Evolutionary conservation across 2,888 invertebrate species (phyloP), one percentile per base, ranked within the genome.

Genomic region (Neuroscelio doddi): DNA sequence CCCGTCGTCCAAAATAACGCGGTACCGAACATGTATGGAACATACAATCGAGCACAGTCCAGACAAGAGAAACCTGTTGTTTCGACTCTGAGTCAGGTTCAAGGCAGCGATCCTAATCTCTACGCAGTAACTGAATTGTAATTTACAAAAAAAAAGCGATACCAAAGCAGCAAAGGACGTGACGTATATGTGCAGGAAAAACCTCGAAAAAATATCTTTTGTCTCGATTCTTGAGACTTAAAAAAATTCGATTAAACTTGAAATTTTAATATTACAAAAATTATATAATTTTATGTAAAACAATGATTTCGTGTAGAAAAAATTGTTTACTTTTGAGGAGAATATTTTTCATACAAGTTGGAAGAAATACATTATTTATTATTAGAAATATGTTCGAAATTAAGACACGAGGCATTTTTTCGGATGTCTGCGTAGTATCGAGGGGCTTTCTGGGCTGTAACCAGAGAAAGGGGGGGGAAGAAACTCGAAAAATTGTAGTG

Each of bases 41-140:
- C 84, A 1, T 84, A 82, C 59, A 83, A 82, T 67, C 69, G 84
- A 3, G 75, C 81, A 24, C 82, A 82, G 15, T 73, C 73, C 10
- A 75, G 83, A 21, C 82, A 83, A 49, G 83, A 84, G 36, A 83
- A 84, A 55, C 46, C 71, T 47, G 52, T 53, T 1, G 80, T 82
- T 21, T 77, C 83, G 3, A 83, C 83, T 32, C 70, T 84, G 12
- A 80, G 82, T 53, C 84, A 84, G 69, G 84, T 84, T 16, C 84
- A 84, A 58, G 83, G 84, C 30, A 84, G 84, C 69, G 84, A 84
- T 75, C 84, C 84, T 3, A 84, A 91, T 81, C 81, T 93, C 69
- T 93, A 92, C 80, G 93, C 92, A 45, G 92, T 93, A 70, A 91
- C 93, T 53, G 91, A 89, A 80, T 87, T 90, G 86, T 90, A 89